A percentile compares a stretch with the other conserved stretches of the same genome.
These are phyloP conservation scores for Odocoileus hemionus DNA, from an alignment of 2,113 vertebrate species.

Conservation along the genomic window DNA sequence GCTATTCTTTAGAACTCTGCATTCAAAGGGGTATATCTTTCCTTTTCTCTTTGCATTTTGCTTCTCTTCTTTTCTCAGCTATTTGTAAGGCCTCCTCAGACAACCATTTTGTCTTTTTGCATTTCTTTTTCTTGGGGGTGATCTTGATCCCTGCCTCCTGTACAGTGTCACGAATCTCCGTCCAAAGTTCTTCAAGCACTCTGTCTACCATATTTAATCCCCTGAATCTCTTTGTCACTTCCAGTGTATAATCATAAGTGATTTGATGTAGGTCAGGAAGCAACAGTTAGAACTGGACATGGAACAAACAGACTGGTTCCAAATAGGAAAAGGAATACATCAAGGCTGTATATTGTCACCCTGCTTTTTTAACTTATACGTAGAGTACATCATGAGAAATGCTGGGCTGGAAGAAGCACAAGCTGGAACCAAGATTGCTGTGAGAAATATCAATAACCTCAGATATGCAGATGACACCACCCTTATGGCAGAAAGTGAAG, in stretches of 20 bases:
- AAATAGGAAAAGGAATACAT: too few relatives aligned
- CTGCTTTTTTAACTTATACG: too few relatives aligned
- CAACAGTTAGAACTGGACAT: too few relatives aligned
- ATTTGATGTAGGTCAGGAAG: background rate
- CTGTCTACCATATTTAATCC: background rate
- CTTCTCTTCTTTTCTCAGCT: background rate
- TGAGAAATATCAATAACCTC: too few relatives aligned
- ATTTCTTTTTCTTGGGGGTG: background rate
- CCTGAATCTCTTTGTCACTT: background rate
- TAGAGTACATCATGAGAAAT: too few relatives aligned
- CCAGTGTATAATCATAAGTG: background rate
- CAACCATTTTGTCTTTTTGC: background rate
- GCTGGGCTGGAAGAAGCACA: too few relatives aligned
- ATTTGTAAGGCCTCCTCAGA: background rate
- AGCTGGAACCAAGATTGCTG: too few relatives aligned
- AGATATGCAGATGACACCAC: too few relatives aligned
- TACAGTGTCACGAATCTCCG: background rate
- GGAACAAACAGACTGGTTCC: too few relatives aligned
- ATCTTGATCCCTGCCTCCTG: background rate
- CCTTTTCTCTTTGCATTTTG: background rate
- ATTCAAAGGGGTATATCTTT: background rate
- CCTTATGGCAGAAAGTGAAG: too few relatives aligned
- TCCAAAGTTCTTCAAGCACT: background rate
- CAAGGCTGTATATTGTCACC: too few relatives aligned
- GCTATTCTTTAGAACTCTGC: background rate